Evolutionary conservation across 2,888 invertebrate species (phyloP).

Genomic region (Aporophyla nigra): DNA sequence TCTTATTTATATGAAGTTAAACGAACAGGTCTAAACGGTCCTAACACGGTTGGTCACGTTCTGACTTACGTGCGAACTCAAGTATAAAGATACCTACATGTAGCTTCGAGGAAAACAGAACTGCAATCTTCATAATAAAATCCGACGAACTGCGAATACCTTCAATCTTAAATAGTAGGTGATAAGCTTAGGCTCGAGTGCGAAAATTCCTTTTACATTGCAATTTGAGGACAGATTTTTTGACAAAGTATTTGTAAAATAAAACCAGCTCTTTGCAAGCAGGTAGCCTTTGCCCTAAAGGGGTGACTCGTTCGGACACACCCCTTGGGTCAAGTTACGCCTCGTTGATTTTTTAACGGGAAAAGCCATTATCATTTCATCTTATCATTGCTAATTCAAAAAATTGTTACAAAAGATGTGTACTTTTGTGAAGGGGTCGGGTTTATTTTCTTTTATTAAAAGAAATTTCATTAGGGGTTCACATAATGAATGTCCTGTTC

Average conservation of each 20-base stretch:
- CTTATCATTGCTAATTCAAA: conserved; percentile 65
- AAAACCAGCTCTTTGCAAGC: conserved; percentile 48
- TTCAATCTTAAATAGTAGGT: not conserved
- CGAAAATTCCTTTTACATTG: conserved; percentile 8
- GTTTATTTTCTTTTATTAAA: conserved; percentile 46
- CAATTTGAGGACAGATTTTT: conserved; percentile 18
- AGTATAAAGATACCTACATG: conserved; percentile 4
- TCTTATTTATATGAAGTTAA: conserved; percentile 27
- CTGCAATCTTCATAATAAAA: not conserved
- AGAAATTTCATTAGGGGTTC: conserved; percentile 36
- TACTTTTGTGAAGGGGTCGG: conserved; percentile 23
- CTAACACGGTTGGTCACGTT: conserved; percentile 40
- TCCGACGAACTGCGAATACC: not conserved
- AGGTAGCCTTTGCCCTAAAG: conserved; percentile 54
- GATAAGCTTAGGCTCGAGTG: not conserved
- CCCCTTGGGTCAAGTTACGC: conserved; percentile 62
- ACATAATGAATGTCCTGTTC: conserved; percentile 27
- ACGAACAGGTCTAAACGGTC: conserved; percentile 32
- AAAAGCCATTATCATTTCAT: conserved; percentile 65
- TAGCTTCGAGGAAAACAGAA: conserved; percentile 19
- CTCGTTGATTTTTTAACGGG: conserved; percentile 64
- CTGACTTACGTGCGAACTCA: conserved; percentile 35
- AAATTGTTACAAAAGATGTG: conserved; percentile 59
- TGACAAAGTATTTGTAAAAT: conserved; percentile 48
- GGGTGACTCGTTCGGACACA: conserved; percentile 45